Evolutionary conservation across 2,113 vertebrate genomes (phyloP), one percentile per base, ranked within the genome.

Genomic region (Catharus minimus): DNA sequence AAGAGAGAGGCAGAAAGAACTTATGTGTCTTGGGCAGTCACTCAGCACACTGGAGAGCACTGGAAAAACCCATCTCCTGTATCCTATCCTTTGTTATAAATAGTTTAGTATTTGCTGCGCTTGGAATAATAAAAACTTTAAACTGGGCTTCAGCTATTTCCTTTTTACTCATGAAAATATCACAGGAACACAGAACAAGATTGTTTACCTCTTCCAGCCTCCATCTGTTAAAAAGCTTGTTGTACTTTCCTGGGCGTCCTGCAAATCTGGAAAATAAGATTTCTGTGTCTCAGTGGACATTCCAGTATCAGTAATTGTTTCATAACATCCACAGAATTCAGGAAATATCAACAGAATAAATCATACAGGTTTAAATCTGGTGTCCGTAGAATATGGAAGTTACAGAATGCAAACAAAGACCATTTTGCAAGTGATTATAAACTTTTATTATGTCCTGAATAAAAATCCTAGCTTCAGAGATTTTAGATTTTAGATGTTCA

Each of bases 201-300:
- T 92, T 90, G 96, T 98, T 98, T 97, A 99, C 99, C 98, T 99
- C 99, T 95, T 99, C 99, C 93, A 99, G 96, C 91, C 99, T 98
- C 99, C 99, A 99, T 92, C 99, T 98, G 95, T 99, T 98, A 94
- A 99, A 99, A 92, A 99, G 98, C 96, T 99, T 99, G 97, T 99
- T 99, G 97, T 99, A 99, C 91, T 99, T 99, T 92, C 99, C 99
- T 64, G 99, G 99, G 90, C 99, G 98, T 76, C 99, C 99, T 84
- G 99, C 99, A 97, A 99, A 99, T 97, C 99, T 99, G 94, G 69
- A 96, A 96, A 95, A 95, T 15, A 33, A 85, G 75, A 95, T 95
- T 94, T 89, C 58, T 87, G 67, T 50, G 94, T 95, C 55, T 96
- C 82, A 97, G 53, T 24, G n/a, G 39, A 79, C 39, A 57, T 89